Percentiles rank a stretch among this genome's conserved stretches.
These are phyloP conservation scores for Danaus chrysippus DNA, from an alignment of 2,888 invertebrate species.

Conservation along the genomic window DNA sequence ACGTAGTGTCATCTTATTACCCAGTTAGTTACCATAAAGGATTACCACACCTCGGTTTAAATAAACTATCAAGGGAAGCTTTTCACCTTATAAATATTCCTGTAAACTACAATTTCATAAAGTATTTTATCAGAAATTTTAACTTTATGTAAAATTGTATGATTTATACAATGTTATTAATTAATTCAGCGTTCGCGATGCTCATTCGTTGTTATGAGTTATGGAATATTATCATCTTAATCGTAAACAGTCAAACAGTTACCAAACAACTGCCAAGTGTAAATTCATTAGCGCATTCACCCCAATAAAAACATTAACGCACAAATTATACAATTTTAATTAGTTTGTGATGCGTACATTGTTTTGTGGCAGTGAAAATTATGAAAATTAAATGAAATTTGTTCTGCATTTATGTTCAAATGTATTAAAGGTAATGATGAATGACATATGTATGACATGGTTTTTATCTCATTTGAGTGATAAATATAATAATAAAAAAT, in stretches of 20 bases:
- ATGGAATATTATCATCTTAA: neutral
- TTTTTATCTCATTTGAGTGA: neutral
- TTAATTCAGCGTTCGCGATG: neutral
- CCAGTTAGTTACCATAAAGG: constrained; percentile 22
- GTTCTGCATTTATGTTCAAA: constrained; percentile 10
- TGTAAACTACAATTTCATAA: neutral
- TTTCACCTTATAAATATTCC: constrained; percentile 5
- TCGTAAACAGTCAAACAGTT: neutral
- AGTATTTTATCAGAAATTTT: constrained; percentile 1
- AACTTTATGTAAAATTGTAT: neutral
- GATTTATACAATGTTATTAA: neutral
- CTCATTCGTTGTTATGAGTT: neutral
- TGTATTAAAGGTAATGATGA: neutral
- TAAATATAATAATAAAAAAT: neutral
- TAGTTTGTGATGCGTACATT: constrained; percentile 19
- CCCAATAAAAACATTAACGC: constrained; percentile 22
- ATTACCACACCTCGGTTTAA: constrained; percentile 29
- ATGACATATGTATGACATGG: no score
- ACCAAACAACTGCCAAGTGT: constrained; percentile 10
- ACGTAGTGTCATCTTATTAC: constrained; percentile 23
- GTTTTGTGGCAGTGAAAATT: constrained; percentile 16
- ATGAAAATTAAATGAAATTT: constrained; percentile 22
- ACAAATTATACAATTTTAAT: constrained; percentile 24
- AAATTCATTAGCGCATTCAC: constrained; percentile 17
- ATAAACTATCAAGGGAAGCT: constrained; percentile 27